Percentiles rank a stretch among this genome's conserved stretches.
Conservation (phyloP, 2,113 vertebrate species). For the Cynocephalus volans region DNA sequence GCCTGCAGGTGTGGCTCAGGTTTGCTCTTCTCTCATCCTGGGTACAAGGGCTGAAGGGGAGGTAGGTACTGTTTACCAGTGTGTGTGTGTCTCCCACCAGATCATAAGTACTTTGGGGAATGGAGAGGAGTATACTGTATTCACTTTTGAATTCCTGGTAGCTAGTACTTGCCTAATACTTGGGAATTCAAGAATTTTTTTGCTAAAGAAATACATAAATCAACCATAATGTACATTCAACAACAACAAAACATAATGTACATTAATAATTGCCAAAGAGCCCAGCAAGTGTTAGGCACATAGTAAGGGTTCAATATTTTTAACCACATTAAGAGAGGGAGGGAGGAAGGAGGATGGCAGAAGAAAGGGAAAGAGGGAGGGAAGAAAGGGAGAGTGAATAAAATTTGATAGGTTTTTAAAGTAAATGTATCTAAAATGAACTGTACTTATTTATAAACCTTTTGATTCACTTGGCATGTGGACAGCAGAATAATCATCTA, state of each 20-base stretch:
- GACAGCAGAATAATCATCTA: neutral
- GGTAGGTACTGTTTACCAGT: neutral
- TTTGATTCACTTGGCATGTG: neutral
- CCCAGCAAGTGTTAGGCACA: neutral
- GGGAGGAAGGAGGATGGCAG: neutral
- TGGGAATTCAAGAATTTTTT: conserved; percentile 6
- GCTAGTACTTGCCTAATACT: neutral
- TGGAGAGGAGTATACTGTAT: neutral
- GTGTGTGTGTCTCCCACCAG: neutral
- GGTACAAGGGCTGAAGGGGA: neutral
- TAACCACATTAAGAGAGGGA: neutral
- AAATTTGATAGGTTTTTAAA: neutral
- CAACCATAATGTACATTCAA: neutral
- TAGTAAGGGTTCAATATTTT: neutral
- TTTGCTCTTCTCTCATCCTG: neutral
- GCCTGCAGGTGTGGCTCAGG: neutral
- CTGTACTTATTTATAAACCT: neutral
- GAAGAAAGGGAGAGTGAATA: neutral
- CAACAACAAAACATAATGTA: neutral
- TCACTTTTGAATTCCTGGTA: neutral
- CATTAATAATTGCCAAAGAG: neutral
- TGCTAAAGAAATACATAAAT: neutral
- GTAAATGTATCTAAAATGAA: neutral
- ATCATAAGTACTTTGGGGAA: neutral
- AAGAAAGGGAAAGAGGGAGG: too few species aligned